These are phyloP conservation scores for Pitta sordida DNA, from an alignment of 2,113 vertebrate genomes.

Conservation along the genomic window DNA sequence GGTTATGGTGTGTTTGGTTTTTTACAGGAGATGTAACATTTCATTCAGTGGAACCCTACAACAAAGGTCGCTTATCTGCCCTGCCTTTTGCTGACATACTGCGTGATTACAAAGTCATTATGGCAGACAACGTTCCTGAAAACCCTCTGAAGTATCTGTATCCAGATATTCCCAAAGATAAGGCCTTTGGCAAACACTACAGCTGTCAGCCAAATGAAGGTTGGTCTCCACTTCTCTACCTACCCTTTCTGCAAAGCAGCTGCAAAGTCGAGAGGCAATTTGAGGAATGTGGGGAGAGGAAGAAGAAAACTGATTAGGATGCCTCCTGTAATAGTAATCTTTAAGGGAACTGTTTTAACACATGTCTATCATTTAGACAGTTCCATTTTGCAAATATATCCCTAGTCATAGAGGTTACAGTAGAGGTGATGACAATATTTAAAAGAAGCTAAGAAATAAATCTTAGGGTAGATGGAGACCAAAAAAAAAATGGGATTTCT, in stretches of 20 bases:
- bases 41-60: conserved; percentile 94
- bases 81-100: conserved; percentile 93
- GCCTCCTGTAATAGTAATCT: neutral
- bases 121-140: conserved; percentile 88
- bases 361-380: neutral
- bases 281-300: neutral
- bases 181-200: conserved; percentile 94
- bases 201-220: conserved; percentile 91
- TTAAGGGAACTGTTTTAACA: neutral
- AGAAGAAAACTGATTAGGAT: neutral
- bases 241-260: neutral
- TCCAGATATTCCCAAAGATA: conserved; percentile 93
- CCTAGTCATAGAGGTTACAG: neutral
- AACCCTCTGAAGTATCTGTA: conserved; percentile 97
- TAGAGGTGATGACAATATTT: neutral
- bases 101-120: conserved; percentile 94
- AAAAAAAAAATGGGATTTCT: neutral
- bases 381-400: neutral
- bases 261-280: neutral
- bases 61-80: conserved; percentile 87
- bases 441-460: neutral
- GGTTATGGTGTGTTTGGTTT: neutral
- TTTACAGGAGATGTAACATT: conserved; percentile 86
- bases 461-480: neutral
- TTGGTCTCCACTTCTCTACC: neutral